Evolutionary conservation across 2,888 invertebrate genomes (phyloP).

Genomic region (Diadegma fenestrale): DNA sequence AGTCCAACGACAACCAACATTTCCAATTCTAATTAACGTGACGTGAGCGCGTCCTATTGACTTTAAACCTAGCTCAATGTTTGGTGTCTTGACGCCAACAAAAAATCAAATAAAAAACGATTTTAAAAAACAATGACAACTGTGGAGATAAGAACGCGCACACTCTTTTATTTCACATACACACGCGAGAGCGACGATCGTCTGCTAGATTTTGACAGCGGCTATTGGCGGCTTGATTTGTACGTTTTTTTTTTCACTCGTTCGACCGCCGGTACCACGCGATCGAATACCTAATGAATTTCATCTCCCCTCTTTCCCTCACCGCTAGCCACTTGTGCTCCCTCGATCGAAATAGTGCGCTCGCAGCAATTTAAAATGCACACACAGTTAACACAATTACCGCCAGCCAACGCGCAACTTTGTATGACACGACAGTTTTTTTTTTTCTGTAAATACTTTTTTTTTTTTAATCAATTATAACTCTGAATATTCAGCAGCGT

Average conservation of each 20-base stretch:
- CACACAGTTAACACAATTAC: not conserved
- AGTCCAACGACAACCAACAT: conserved; percentile 67
- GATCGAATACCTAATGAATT: conserved; percentile 41
- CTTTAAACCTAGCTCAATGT: not conserved
- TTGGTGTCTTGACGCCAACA: conserved; percentile 1
- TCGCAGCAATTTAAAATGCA: not conserved
- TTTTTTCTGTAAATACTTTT: not conserved
- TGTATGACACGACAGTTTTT: not conserved
- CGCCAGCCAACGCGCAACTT: not conserved
- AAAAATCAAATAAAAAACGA: not conserved
- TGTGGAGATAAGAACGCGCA: not conserved
- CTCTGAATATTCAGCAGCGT: not conserved
- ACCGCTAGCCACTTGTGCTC: too few species aligned
- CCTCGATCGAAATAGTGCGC: not conserved
- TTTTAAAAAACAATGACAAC: conserved; percentile 14
- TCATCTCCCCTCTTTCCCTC: conserved; percentile 3
- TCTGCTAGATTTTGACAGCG: conserved; percentile 42
- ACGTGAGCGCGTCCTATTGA: conserved; percentile 1
- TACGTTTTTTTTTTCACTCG: not conserved
- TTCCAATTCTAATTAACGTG: conserved; percentile 64
- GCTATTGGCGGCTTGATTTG: conserved; percentile 32
- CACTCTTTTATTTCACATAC: not conserved
- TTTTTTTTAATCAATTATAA: not conserved
- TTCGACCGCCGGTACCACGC: conserved; percentile 40
- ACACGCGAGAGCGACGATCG: conserved; percentile 1